Evolutionary conservation across 2,113 vertebrate species (phyloP), one percentile per base, ranked within the genome.

Genomic region (Corythornis cristatus): DNA sequence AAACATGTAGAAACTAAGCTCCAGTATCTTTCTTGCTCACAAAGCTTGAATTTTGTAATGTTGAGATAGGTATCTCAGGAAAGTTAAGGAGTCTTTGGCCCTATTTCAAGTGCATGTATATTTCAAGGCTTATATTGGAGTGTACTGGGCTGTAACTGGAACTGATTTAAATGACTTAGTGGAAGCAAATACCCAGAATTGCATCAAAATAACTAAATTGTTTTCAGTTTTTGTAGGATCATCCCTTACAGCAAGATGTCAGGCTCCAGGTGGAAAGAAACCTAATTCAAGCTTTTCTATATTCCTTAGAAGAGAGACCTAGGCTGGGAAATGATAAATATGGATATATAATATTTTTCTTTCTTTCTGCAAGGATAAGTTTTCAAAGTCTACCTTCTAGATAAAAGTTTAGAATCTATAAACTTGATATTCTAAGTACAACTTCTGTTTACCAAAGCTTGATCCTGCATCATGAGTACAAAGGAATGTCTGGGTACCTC

Each of bases 221-320:
- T 16, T 89, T 94, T 89, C 75, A 74, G 87, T 91, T 95, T 93
- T 90, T 94, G 54, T 95, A 83, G 73, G 82, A 56, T 93, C 79
- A 86, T 91, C 48, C 76, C 18, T 79, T 57, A 83, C 29, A 72
- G 57, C 43, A 50, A 29, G 35, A 86, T 64, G 45, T 66, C 4
- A 2, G 53, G 51, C 40, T 87, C 20, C 28, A 35, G n/a, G 57
- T 95, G 70, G 89, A 93, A 93, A 77, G 58, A 93, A 93, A 70
- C 67, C 15, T 64, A 62, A 53, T 88, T 74, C 35, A 53, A 19
- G 8, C 28, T 84, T 89, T 92, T 83, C 35, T 35, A 3, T 94
- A 15, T 76, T 94, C 67, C 43, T 71, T 93, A 37, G 54, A 45
- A 72, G 40, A 74, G 45, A 68, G 21, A 77, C 29, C 6, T 82